Evolutionary conservation across 2,113 vertebrate species (phyloP), one percentile per base, ranked within the genome.

Genomic region (Leuciscus idus): DNA sequence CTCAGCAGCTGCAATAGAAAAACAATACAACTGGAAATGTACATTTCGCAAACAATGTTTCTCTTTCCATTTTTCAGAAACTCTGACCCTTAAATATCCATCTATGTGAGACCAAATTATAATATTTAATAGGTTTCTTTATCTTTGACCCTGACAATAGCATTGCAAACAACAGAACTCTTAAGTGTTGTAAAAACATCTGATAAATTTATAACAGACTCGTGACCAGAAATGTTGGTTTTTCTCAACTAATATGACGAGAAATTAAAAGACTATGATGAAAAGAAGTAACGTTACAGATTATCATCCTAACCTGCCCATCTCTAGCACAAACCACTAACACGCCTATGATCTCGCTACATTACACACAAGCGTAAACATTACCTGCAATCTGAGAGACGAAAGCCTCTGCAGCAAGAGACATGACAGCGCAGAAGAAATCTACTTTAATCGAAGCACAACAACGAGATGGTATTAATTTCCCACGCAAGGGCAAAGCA

Each of bases 341-440:
- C 48, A 77, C 74, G 50, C 46, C 6, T 10, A 28, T 10, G 66
- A 1, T 57, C 10, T 17, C 50, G 10, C 52, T 57, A 36, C 21
- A 59, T 36, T 1, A 21, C 39, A 19, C n/a, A 30, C n/a, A 55
- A 57, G 3, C 48, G 10, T n/a, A 9, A 55, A 52, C 52, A 0
- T 93, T 92, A 95, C 95, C 95, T 91, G 95, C 93, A 84, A 96
- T 94, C 90, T 96, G 95, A 82, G 95, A 94, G 85, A 95, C 93
- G 83, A 95, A 96, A 0, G 95, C 95, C 88, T 96, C 95, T 43
- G 95, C 94, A 28, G 95, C 95, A 9, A 96, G 94, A 90, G 95
- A 94, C 95, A 96, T 96, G 11, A 39, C 68, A 72, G 26, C 19
- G 75, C 13, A 12, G 26, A 62, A 21, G 0, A 76, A 66, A 64